Evolutionary conservation across 2,888 invertebrate genomes (phyloP).

Genomic region (Priocnemis perturbator): DNA sequence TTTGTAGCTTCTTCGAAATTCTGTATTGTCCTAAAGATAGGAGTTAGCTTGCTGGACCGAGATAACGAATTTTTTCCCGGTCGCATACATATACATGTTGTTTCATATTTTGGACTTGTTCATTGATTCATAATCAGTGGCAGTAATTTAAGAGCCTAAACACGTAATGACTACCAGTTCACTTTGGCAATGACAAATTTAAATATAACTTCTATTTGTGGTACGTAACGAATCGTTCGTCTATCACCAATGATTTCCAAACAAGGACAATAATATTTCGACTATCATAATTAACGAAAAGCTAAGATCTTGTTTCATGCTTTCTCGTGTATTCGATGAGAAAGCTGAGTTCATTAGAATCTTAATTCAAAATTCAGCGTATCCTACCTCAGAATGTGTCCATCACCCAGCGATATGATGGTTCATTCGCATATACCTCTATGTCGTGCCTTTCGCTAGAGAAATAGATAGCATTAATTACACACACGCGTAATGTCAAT

Average conservation of each 20-base stretch:
- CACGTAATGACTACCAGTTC: constrained; percentile 29
- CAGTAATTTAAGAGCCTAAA: constrained; percentile 6
- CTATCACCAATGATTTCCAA: too few species aligned
- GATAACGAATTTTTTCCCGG: background rate
- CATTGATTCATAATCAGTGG: too few species aligned
- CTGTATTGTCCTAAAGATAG: constrained; percentile 2
- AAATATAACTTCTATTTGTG: too few species aligned
- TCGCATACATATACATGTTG: too few species aligned
- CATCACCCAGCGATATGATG: constrained; percentile 46
- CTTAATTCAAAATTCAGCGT: constrained; percentile 34
- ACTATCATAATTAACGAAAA: constrained; percentile 10
- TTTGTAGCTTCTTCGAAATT: background rate
- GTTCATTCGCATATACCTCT: constrained; percentile 48
- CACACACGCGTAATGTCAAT: constrained; percentile 35
- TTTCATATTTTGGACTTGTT: background rate
- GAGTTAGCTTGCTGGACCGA: constrained; percentile 2
- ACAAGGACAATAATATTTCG: background rate
- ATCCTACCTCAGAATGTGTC: constrained; percentile 44
- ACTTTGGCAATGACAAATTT: constrained; percentile 15
- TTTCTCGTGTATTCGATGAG: constrained; percentile 4
- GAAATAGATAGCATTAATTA: constrained; percentile 56
- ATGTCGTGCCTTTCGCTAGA: constrained; percentile 52
- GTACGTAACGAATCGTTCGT: too few species aligned
- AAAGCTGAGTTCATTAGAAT: constrained; percentile 11
- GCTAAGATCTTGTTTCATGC: background rate